A percentile compares a stretch with the other conserved stretches of the same genome.
phyloP scores from a whole-genome alignment of 2,113 vertebrate genomes.

The Actenoides lindsayi region DNA sequence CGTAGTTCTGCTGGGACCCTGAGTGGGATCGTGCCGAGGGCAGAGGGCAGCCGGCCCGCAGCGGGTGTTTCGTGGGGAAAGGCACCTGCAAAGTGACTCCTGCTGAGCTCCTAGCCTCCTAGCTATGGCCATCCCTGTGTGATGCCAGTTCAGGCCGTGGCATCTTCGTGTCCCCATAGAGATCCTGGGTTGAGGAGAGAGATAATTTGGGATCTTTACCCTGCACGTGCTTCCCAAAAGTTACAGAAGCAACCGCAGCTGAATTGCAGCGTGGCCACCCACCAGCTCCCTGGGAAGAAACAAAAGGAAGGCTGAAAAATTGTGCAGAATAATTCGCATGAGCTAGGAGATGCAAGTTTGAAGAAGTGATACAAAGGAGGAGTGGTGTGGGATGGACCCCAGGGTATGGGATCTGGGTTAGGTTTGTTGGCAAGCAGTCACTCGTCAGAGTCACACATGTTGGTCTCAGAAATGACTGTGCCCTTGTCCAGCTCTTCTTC shows the following conservation, averaged over 20 bases:
- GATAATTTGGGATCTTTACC: accelerated
- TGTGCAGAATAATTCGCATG: not conserved
- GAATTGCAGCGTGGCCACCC: not conserved
- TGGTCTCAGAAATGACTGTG: not conserved
- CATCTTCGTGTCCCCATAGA: not conserved
- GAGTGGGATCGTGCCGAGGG: accelerated
- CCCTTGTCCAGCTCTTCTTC: not conserved
- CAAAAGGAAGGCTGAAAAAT: not conserved
- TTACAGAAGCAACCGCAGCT: not conserved
- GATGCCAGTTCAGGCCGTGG: not conserved
- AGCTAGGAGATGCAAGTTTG: not conserved
- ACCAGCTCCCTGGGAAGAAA: not conserved
- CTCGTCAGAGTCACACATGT: not conserved
- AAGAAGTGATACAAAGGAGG: not conserved
- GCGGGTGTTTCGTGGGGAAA: not conserved
- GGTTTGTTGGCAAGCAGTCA: not conserved
- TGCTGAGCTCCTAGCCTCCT: not conserved
- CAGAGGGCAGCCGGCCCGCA: not conserved
- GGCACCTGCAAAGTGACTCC: not conserved
- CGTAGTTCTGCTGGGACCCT: not conserved
- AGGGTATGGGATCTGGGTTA: not conserved
- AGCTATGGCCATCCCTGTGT: accelerated
- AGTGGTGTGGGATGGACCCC: accelerated
- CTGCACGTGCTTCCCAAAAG: accelerated
- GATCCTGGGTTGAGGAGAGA: too few relatives aligned